Evolutionary conservation across 2,888 invertebrate species (phyloP).

Genomic region (Silvanus unidentatus): DNA sequence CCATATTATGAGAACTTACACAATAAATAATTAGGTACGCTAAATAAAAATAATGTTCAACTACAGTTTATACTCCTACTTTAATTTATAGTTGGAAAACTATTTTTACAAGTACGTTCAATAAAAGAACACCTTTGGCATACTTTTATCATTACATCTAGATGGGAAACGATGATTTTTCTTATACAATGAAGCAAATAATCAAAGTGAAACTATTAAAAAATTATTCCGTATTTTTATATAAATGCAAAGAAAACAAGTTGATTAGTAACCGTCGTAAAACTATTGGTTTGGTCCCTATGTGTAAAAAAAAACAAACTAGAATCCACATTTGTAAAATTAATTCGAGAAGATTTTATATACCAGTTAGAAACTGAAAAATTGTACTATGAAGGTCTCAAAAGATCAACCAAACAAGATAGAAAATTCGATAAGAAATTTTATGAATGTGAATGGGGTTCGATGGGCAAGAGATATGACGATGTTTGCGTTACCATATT

Average conservation of each 20-base stretch:
- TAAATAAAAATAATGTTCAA: neutral
- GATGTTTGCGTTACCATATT: slow-evolving; percentile 37
- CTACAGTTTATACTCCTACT: neutral
- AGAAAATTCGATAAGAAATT: slow-evolving; percentile 1
- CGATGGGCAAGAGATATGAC: slow-evolving; percentile 36
- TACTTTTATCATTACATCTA: too few species aligned
- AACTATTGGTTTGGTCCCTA: too few species aligned
- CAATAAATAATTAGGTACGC: neutral
- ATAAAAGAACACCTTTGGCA: too few species aligned
- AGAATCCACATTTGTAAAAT: neutral
- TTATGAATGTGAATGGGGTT: slow-evolving; percentile 38
- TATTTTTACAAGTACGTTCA: too few species aligned
- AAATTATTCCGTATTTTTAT: too few species aligned
- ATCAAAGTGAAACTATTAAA: too few species aligned
- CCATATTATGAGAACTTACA: too few species aligned
- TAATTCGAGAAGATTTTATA: neutral
- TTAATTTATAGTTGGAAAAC: slow-evolving; percentile 4
- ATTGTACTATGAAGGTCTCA: slow-evolving; percentile 4
- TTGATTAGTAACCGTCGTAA: too few species aligned
- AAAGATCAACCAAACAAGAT: neutral
- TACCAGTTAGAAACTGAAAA: slow-evolving; percentile 1
- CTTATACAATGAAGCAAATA: too few species aligned
- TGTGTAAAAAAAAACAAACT: neutral
- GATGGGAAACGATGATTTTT: too few species aligned
- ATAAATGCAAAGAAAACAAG: too few species aligned